phyloP scores from a whole-genome alignment of 2,888 invertebrate species.

The Eupithecia tripunctaria region DNA sequence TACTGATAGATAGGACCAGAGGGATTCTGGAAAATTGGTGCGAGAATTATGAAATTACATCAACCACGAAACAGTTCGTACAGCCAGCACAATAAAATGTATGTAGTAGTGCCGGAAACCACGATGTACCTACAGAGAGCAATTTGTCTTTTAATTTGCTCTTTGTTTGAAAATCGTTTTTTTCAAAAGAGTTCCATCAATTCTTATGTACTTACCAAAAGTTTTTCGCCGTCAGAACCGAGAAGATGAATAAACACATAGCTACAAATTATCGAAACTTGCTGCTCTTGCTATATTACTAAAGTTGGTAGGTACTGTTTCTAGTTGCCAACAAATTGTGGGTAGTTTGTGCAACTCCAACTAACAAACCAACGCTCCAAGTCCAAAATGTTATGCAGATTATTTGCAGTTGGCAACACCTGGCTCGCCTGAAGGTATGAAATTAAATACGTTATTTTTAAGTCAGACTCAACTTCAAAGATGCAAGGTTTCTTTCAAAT shows the following conservation, averaged over 20 bases:
- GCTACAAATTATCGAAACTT: conserved; percentile 27
- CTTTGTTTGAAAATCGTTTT: not conserved
- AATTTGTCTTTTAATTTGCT: not conserved
- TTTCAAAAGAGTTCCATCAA: not conserved
- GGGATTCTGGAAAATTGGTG: conserved; percentile 18
- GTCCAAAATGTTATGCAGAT: conserved; percentile 44
- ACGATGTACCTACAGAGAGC: not conserved
- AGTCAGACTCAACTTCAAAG: not conserved
- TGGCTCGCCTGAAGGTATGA: conserved; percentile 21
- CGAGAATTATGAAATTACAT: conserved; percentile 27
- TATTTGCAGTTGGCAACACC: conserved; percentile 48
- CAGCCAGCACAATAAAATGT: not conserved
- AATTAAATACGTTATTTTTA: not conserved
- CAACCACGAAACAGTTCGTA: conserved; percentile 22
- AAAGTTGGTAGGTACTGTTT: conserved; percentile 32
- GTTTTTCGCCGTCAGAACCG: not conserved
- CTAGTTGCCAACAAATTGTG: conserved; percentile 30
- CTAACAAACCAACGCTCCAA: conserved; percentile 49
- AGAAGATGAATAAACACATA: conserved; percentile 4
- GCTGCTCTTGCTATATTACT: conserved; percentile 19
- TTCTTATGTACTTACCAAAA: not conserved
- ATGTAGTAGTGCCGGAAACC: not conserved
- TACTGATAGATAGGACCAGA: not conserved
- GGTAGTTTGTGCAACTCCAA: conserved; percentile 36
- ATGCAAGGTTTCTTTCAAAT: not conserved